These are phyloP conservation scores for Pararge aegeria DNA, from an alignment of 1,140 invertebrate genomes.

Conservation along the genomic window DNA sequence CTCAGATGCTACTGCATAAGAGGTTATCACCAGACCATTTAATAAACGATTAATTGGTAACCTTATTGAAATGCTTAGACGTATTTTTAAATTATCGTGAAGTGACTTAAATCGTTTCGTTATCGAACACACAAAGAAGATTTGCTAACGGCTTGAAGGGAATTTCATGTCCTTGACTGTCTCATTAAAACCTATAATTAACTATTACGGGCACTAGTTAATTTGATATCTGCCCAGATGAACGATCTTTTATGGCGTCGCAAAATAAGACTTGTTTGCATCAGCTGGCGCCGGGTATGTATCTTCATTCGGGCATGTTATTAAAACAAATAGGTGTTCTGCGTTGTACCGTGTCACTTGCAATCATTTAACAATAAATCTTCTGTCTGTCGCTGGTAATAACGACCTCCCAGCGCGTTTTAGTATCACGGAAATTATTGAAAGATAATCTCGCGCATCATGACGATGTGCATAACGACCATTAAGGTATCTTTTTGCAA, in stretches of 20 bases:
- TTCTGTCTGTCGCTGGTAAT: slow-evolving; percentile 41
- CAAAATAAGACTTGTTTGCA: slow-evolving; percentile 12
- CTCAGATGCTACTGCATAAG: no score
- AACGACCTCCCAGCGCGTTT: slow-evolving; percentile 33
- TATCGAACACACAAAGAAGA: not conserved
- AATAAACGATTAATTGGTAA: no score
- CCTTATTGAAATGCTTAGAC: no score
- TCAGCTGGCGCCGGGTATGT: slow-evolving; percentile 21
- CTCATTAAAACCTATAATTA: not conserved
- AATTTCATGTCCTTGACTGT: not conserved
- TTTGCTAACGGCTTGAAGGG: not conserved
- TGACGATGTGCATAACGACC: not conserved
- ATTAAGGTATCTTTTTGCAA: no score
- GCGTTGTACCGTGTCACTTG: slow-evolving; percentile 30
- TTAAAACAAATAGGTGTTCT: slow-evolving; percentile 62
- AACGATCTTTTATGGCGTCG: slow-evolving; percentile 4
- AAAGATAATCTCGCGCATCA: slow-evolving; percentile 14
- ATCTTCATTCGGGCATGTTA: slow-evolving; percentile 50
- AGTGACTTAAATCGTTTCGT: no score
- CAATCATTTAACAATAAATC: slow-evolving; percentile 56
- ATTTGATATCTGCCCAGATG: not conserved
- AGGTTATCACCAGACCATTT: no score
- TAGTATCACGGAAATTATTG: slow-evolving; percentile 25
- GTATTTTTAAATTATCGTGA: no score
- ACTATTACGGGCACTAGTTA: not conserved